Evolutionary conservation across 1,140 invertebrate species (phyloP), one percentile per base, ranked within the genome.

Genomic region (Pararge aegeria): DNA sequence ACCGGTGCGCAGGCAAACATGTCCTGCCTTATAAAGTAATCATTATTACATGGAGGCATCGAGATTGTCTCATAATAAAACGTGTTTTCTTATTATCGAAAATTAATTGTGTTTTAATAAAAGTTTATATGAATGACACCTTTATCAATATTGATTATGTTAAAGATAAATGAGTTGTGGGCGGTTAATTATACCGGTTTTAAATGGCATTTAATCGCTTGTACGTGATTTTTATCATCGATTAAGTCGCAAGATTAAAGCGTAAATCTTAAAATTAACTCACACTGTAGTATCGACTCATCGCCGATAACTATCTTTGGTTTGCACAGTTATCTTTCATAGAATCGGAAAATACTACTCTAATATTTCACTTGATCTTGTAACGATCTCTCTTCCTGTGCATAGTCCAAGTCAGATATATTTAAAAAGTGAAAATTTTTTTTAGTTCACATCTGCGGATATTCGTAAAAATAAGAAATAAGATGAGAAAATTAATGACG

Each of bases 21-120:
- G 53, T 63, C 55, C 51, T 53, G 12, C 66, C 66, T 61, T 74
- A 66, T 71, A 72, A 55, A 75, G 72, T 60, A 67, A 65, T 67
- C 69, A 61, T 52, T 72, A 72, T 64, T 63, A 59, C 40, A 49
- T 29, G 53, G 24, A 49, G 44, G 51, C 49, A 46, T 52, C 48
- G 54, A 52, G 55, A 56, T 29, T 37, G 53, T 21, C 19, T 20
- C n/a, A 51, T 20, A 46, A 20, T 3, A 40, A 49, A 51, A 46
- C 50, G 13, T 52, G 57, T 55, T 54, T 53, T 48, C 51, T 13
- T 30, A 21, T 37, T 60, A 60, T 61, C 53, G 30, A 61, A 54
- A 54, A 61, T 61, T 54, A 54, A 61, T 61, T 49, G 27, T 54
- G 12, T n/a, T 15, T 46, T 56, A 56, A 56, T 46, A 19, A 29